Evolutionary conservation across 1,140 invertebrate species (phyloP), one percentile per base, ranked within the genome.

Genomic region (Andricus grossulariae): DNA sequence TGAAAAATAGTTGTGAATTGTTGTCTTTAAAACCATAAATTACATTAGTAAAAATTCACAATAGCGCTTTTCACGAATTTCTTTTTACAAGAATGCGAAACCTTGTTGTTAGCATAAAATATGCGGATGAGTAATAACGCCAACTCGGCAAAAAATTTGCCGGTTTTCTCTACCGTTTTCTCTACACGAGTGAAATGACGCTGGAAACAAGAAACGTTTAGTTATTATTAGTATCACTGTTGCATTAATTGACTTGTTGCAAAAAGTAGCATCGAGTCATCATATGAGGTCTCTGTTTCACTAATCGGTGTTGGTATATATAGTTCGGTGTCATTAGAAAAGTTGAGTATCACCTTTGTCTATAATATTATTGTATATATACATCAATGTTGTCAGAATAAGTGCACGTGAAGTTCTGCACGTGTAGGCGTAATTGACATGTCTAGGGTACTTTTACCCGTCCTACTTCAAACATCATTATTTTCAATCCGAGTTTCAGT

Each of bases 201-300:
- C n/a, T 18, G 52, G 52, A 6, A 55, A 55, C 7, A 18, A 55
- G 19, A 18, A n/a, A 45, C 10, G 39, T 45, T 11, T 10, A 45
- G 25, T 32, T 45, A 45, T 45, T 45, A 45, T 45, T 45, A 8
- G 8, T 45, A 45, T 45, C 7, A 45, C 39, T 11, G 6, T 18
- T 19, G 16, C 18, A 55, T 55, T 55, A 55, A 55, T 55, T 13
- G 21, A 4, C 1, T 60, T 1, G 2, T 66, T 66, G 25, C 1
- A 32, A 39, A 66, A 39, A 66, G 25, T 39, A 60, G 55, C 57
- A 39, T 15, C 57, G 32, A 39, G 21, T 66, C 57, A 66, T 66
- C 25, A 5, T 12, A 39, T 39, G 4, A 21, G 13, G 25, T 66
- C 16, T 15, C 19, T 32, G 25, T 25, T 25, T 12, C 13, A 19